Base-by-base conservation (phyloP, 2,888 invertebrate genomes). In the Callyntrura guangdongensis region DNA sequence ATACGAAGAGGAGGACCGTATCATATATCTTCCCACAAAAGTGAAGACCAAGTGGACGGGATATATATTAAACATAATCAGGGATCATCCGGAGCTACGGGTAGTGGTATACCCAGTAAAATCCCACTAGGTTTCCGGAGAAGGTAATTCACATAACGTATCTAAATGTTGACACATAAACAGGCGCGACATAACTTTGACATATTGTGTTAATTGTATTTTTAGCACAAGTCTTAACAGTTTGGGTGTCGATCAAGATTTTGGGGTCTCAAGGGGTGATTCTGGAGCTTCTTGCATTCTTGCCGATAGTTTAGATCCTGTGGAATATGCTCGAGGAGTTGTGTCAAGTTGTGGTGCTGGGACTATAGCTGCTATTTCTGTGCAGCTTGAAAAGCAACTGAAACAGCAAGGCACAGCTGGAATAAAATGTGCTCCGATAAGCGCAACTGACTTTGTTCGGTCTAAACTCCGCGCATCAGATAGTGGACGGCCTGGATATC, bases 191-290 rank as follows among this genome's bases (percentile, higher is more conserved):
- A 59, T 77, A 74, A 22, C n/a, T 64, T 87, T 17, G 36, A 64
- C 56, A 53, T 69, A 53, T 25, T 8, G 27, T 45, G 56, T n/a
- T 56, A 17, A 83, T 47, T n/a, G n/a, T 61, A 27, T 8, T 86
- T 86, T 36, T 74, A 94, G 94, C 67, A 93, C 94, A 61, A 94
- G 94, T 87, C 90, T 94, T 8, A 94, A 92, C 61, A 94, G 93
- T 81, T 86, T 94, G n/a, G 93, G 93, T 9, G 93, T 93, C 5
- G 93, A 94, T 17, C 92, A 91, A 67, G 90, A 92, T 47, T 91
- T 89, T 86, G 79, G 67, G n/a, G 53, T 36, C 12, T n/a, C 67
- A 3, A 14, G 85, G 77, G 67, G 61, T 20, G 92, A 91, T 11
- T 79, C 82, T 0, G 67, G 90, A 36, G 25, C 83, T 20, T n/a